Conservation (phyloP, 2,888 invertebrate species). For the Meteorus colon region DNA sequence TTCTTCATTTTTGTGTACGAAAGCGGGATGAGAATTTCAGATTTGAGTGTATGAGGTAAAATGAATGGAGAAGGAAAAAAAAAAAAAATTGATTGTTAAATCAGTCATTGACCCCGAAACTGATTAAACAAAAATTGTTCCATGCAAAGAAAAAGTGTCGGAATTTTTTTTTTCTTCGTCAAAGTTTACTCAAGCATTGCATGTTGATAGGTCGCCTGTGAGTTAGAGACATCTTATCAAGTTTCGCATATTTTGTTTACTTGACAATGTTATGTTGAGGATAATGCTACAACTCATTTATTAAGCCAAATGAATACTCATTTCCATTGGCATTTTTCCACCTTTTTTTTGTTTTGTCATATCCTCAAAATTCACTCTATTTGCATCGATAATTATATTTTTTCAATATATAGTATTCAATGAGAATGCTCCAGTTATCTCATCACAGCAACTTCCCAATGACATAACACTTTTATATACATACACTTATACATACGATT, state of each 20-base stretch:
- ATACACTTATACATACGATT: constrained; percentile 61
- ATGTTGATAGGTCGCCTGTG: constrained; percentile 35
- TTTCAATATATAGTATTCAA: neutral
- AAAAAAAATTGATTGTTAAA: constrained; percentile 27
- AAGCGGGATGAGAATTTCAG: constrained; percentile 69
- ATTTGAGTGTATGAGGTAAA: constrained; percentile 57
- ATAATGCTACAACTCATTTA: constrained; percentile 52
- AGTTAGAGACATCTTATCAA: constrained; percentile 55
- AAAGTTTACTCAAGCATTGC: constrained; percentile 27
- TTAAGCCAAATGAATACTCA: neutral
- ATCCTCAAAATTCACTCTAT: neutral
- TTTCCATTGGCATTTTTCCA: neutral
- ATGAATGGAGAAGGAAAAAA: constrained; percentile 29
- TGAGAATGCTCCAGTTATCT: constrained; percentile 9
- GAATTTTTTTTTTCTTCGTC: neutral
- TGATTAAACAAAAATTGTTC: neutral
- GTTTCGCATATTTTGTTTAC: constrained; percentile 58
- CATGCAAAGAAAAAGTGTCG: neutral
- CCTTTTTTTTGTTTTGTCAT: neutral
- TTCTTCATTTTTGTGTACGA: constrained; percentile 68
- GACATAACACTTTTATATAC: constrained; percentile 54
- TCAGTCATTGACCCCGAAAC: neutral
- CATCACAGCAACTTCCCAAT: constrained; percentile 45
- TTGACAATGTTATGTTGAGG: constrained; percentile 60
- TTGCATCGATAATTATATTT: constrained; percentile 7